Conservation (phyloP, 35 echinoderm and acorn worm genomes). For the Heliocidaris tuberculata region DNA sequence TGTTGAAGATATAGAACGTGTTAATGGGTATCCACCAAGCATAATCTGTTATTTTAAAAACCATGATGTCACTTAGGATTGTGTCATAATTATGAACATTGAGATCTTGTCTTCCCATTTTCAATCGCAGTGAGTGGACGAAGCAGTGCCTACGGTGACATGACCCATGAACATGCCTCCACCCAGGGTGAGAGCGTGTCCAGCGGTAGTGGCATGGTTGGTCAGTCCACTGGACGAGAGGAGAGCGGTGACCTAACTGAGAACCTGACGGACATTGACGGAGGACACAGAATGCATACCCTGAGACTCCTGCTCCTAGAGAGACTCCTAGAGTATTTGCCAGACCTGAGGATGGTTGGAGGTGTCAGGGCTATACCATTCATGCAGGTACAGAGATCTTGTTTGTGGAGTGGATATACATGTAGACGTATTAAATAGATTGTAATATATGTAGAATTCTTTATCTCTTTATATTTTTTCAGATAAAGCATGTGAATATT, state of each 20-base stretch:
- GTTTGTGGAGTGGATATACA: not conserved
- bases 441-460: too few species aligned
- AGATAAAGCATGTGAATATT: too few species aligned
- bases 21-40: too few species aligned
- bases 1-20: too few species aligned
- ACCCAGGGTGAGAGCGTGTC: slow-evolving; percentile 69
- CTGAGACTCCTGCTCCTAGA: slow-evolving; percentile 85
- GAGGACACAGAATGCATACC: slow-evolving; percentile 76
- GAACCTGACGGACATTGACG: slow-evolving; percentile 65
- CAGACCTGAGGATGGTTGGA: slow-evolving; percentile 89
- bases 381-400: slow-evolving; percentile 81
- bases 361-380: slow-evolving; percentile 97
- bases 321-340: slow-evolving; percentile 87
- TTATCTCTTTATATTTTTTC: too few species aligned
- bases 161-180: slow-evolving; percentile 60
- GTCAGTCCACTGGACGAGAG: slow-evolving; percentile 49
- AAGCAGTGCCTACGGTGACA: slow-evolving; percentile 95
- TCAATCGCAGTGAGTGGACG: slow-evolving; percentile 76
- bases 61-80: too few species aligned
- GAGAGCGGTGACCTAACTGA: slow-evolving; percentile 61
- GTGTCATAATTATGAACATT: too few species aligned
- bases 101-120: not conserved
- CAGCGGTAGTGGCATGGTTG: slow-evolving; percentile 63
- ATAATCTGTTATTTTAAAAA: too few species aligned
- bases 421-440: too few species aligned